Base-by-base conservation (phyloP, 1,140 invertebrate genomes). In the Chlorops oryzae region DNA sequence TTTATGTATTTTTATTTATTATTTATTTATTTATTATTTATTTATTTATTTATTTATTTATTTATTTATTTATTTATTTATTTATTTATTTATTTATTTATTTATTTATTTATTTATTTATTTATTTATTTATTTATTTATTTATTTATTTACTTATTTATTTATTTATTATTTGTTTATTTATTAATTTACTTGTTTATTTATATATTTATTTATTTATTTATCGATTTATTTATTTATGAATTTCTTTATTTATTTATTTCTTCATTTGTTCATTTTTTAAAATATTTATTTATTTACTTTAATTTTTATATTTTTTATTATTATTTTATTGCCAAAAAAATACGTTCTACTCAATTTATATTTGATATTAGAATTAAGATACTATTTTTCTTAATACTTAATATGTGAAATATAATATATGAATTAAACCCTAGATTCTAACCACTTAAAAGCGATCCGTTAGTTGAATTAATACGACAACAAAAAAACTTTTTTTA, bases 21-120 rank as follows among this genome's bases (percentile, higher is more conserved):
- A 23, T 7, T 46, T n/a, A 15, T 46, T 20, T 17, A 12, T 22
- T 18, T 47, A 10, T 23, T 37, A 23, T 23, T 37, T 47, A 32
- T 17, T 5, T 2, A 37, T 23, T 24, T 17, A 32, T 22, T 21
- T 39, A 38, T 47, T 32, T 39, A 25, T 47, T 38, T 3, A 35
- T 32, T 22, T 47, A 20, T 45, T 9, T 5, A 32, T 21, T 17
- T 12, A 28, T 27, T 45, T 45, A 7, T 20, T n/a, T 20, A 45
- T 45, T 34, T 34, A 32, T 37, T 47, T n/a, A n/a, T 37, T 13
- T 4, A 6, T 5, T 28, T 34, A 32, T 45, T 28, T 3, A 45
- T 20, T 18, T 28, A 28, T 47, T 20, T 47, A 34, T 23, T 35
- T 23, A 12, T 22, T 34, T 47, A 35, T 6, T 47, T 32, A 47